phyloP scores from a whole-genome alignment of 2,888 invertebrate genomes.

The Geophilus truncorum region DNA sequence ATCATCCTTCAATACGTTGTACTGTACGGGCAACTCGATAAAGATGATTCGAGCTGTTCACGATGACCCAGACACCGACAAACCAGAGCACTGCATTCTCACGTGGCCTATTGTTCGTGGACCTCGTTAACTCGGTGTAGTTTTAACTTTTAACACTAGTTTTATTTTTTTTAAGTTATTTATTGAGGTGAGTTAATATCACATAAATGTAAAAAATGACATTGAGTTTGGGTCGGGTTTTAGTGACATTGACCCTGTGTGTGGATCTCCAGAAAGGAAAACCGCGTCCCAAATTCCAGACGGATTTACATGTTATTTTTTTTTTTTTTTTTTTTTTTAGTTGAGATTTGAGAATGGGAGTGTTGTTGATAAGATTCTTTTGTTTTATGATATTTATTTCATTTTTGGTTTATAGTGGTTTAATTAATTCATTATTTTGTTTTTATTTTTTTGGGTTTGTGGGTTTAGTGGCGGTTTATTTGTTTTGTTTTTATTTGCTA shows the following conservation, averaged over 20 bases:
- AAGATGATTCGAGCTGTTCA: neutral
- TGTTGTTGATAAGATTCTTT: too few species aligned
- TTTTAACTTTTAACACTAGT: too few species aligned
- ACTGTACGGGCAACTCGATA: neutral
- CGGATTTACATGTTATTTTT: neutral
- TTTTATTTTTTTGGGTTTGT: neutral
- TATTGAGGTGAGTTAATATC: too few species aligned
- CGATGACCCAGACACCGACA: neutral
- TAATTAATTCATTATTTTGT: too few species aligned
- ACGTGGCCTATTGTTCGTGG: neutral
- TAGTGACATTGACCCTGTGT: neutral
- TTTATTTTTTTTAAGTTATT: too few species aligned
- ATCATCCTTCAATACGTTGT: neutral
- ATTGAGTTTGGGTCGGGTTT: too few species aligned
- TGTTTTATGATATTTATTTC: too few species aligned
- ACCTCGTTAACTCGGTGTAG: too few species aligned
- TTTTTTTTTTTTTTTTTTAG: neutral
- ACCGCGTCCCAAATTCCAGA: neutral
- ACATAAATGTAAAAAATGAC: too few species aligned
- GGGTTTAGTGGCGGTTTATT: neutral
- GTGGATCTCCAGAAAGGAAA: neutral
- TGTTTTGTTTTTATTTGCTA: neutral
- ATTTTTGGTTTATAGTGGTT: too few species aligned
- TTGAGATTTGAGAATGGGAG: too few species aligned
- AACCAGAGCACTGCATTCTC: neutral